A percentile compares a stretch with the other conserved stretches of the same genome.
Conservation (phyloP, 2,888 invertebrate genomes). For the Plemyria rubiginata region DNA sequence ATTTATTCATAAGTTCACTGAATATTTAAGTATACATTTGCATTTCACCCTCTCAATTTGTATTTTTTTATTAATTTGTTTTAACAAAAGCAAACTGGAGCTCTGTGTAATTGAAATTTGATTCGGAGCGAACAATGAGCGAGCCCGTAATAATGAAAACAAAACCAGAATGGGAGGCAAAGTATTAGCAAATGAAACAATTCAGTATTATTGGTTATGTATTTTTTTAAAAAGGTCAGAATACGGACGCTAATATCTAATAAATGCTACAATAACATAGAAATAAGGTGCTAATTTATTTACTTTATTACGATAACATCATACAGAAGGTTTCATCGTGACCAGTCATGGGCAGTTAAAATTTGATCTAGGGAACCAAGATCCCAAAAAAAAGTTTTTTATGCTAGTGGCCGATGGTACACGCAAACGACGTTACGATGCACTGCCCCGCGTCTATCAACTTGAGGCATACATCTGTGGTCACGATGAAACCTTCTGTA, state of each 20-base stretch:
- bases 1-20: slow-evolving; percentile 21
- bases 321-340: too few relatives aligned
- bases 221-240: slow-evolving; percentile 13
- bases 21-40: slow-evolving; percentile 22
- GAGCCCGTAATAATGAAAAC: slow-evolving; percentile 46
- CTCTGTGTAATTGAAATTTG: slow-evolving; percentile 49
- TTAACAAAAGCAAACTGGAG: slow-evolving; percentile 47
- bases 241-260: neutral
- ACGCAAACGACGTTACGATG: too few relatives aligned
- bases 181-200: slow-evolving; percentile 51
- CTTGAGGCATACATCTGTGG: too few relatives aligned
- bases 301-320: too few relatives aligned
- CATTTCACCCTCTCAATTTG: slow-evolving; percentile 20
- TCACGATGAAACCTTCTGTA: too few relatives aligned
- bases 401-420: too few relatives aligned
- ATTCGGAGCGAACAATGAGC: slow-evolving; percentile 52
- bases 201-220: slow-evolving; percentile 31
- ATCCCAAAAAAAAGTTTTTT: too few relatives aligned
- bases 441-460: too few relatives aligned
- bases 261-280: slow-evolving; percentile 12
- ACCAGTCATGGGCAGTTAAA: too few relatives aligned
- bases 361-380: too few relatives aligned
- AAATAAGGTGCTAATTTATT: slow-evolving; percentile 5
- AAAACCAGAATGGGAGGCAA: slow-evolving; percentile 40
- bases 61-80: slow-evolving; percentile 48